phyloP scores from a whole-genome alignment of 2,113 vertebrate species.

The Salvelinus fontinalis region DNA sequence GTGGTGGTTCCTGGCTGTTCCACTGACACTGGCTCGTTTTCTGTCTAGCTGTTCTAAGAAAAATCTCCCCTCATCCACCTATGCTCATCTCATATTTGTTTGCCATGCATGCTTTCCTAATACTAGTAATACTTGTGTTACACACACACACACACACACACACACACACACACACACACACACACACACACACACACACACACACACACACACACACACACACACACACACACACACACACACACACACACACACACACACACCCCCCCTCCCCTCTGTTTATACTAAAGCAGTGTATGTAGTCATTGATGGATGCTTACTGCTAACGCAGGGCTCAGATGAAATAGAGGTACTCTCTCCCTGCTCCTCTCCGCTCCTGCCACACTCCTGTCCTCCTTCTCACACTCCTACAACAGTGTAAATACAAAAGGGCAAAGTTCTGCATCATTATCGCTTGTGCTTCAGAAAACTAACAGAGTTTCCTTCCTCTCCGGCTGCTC shows the following conservation, averaged over 20 bases:
- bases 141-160: neutral
- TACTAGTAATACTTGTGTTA: neutral
- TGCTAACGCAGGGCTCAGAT: slow-evolving; percentile 29
- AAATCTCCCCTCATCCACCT: no score
- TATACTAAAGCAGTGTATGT: slow-evolving; percentile 19
- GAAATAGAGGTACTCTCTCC: slow-evolving; percentile 16
- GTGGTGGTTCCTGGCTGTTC: neutral
- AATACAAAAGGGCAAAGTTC: slow-evolving; percentile 25
- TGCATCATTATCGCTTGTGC: slow-evolving; percentile 10
- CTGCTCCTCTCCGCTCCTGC: slow-evolving; percentile 7
- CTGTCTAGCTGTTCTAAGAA: no score
- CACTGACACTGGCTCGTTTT: no score
- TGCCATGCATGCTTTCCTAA: no score
- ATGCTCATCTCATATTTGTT: no score
- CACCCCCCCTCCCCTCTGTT: neutral
- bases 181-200: neutral
- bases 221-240: neutral
- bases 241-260: no score
- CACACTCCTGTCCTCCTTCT: slow-evolving; percentile 28
- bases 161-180: slow-evolving; percentile 17
- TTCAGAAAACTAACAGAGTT: no score
- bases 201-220: slow-evolving; percentile 14
- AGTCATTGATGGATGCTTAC: slow-evolving; percentile 37
- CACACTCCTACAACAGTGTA: slow-evolving; percentile 25
- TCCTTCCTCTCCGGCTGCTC: no score